Evolutionary conservation across 1,140 invertebrate species (phyloP), one percentile per base, ranked within the genome.

Genomic region (Globodera rostochiensis): DNA sequence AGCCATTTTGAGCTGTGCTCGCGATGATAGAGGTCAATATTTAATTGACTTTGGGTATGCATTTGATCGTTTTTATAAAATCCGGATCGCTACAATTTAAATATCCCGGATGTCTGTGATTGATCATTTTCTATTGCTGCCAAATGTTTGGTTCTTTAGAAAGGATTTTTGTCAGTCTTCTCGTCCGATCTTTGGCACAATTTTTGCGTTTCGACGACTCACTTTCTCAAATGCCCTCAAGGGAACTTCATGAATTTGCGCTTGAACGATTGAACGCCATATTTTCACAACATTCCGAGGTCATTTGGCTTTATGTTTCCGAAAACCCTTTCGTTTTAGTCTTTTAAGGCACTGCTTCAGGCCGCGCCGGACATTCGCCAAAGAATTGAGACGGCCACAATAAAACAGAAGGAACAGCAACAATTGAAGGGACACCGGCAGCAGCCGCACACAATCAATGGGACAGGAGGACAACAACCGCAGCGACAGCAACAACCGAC

Each of bases 11-110:
- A 91, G 57, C 19, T 77, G 82, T 47, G 94, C 94, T 15, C 93
- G 94, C 90, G 93, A 94, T 49, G 92, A 94, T 83, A 93, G 94
- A 90, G 92, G 94, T 95, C 92, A 93, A 93, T 36, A 36, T 36
- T 36, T 36, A 36, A 36, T 74, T 74, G 53, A 73, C 25, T 81
- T 57, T 9, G 36, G n/a, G 1, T 80, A 49, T 19, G 46, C 25
- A 82, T 19, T 80, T 60, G 3, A 73, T 82, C 36, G 5, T 81
- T 46, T 83, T 66, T 88, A 11, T 82, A 25, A 46, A 5, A 36
- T 3, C 36, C 36, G 36, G 2, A 36, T 36, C 36, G 36, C 36
- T 36, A 3, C 36, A 36, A 36, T 36, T 36, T 36, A 36, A 36
- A 36, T 36, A 36, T 36, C 36, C 36, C 36, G 0, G 36, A 36